These are phyloP conservation scores for Hemithea aestivaria DNA, from an alignment of 2,888 invertebrate genomes.

Conservation along the genomic window DNA sequence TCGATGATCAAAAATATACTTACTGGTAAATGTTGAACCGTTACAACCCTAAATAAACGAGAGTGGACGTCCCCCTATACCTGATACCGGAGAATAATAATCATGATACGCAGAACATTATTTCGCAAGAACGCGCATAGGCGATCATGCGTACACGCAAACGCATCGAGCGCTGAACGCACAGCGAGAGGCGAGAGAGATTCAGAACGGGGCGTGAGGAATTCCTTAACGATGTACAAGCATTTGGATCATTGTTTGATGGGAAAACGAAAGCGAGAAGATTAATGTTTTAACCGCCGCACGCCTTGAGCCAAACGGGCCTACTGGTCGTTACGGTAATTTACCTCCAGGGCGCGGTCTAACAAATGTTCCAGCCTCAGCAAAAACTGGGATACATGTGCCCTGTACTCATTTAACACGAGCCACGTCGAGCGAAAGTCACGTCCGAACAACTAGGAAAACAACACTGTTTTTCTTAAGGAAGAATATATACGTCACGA, in stretches of 20 bases:
- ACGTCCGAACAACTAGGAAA: neutral
- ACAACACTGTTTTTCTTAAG: no score
- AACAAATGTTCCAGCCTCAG: constrained; percentile 1
- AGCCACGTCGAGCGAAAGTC: constrained; percentile 2
- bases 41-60: no score
- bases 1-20: no score
- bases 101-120: constrained; percentile 2
- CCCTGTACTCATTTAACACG: constrained; percentile 4
- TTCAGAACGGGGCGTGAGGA: constrained; percentile 9
- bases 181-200: constrained; percentile 9
- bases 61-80: neutral
- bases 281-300: constrained; percentile 3
- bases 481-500: neutral
- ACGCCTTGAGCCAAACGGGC: no score
- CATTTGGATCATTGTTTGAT: constrained; percentile 17
- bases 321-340: neutral
- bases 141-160: constrained; percentile 9
- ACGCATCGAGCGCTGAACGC: constrained; percentile 5
- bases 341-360: neutral
- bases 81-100: neutral
- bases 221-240: constrained; percentile 12
- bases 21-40: no score
- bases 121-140: constrained; percentile 4
- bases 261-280: constrained; percentile 12
- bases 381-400: constrained; percentile 6